Evolutionary conservation across 2,888 invertebrate species (phyloP).

Genomic region (Cheiracanthium punctorium): DNA sequence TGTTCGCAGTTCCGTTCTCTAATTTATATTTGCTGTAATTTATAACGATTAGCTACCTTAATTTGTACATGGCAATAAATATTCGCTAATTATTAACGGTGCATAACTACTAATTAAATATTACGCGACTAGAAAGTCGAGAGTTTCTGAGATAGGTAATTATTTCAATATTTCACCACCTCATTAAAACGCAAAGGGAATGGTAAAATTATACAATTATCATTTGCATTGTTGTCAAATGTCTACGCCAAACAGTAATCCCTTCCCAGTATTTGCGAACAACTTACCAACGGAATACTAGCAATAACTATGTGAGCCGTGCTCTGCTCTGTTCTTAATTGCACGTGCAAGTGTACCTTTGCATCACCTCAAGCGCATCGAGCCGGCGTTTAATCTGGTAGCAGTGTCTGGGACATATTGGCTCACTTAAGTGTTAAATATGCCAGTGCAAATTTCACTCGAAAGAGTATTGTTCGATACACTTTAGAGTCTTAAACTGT

Average conservation of each 20-base stretch:
- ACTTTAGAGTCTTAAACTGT: too few species aligned
- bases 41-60: too few species aligned
- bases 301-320: neutral
- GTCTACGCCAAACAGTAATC: neutral
- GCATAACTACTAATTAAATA: too few species aligned
- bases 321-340: neutral
- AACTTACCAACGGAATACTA: neutral
- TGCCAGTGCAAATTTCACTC: neutral
- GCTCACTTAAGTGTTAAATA: neutral
- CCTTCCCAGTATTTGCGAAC: neutral
- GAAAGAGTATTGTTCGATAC: too few species aligned
- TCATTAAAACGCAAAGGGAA: neutral
- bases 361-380: neutral
- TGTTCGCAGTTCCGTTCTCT: too few species aligned
- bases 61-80: too few species aligned
- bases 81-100: too few species aligned
- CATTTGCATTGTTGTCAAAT: slow-evolving; percentile 4
- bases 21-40: too few species aligned
- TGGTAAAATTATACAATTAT: neutral
- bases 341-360: neutral
- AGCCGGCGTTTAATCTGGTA: neutral
- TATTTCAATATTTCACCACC: neutral
- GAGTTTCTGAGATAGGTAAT: too few species aligned
- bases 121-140: too few species aligned
- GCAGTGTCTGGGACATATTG: neutral